Evolutionary conservation across 2,888 invertebrate species (phyloP), one percentile per base, ranked within the genome.

Genomic region (Glyphotaelius pellucidus): DNA sequence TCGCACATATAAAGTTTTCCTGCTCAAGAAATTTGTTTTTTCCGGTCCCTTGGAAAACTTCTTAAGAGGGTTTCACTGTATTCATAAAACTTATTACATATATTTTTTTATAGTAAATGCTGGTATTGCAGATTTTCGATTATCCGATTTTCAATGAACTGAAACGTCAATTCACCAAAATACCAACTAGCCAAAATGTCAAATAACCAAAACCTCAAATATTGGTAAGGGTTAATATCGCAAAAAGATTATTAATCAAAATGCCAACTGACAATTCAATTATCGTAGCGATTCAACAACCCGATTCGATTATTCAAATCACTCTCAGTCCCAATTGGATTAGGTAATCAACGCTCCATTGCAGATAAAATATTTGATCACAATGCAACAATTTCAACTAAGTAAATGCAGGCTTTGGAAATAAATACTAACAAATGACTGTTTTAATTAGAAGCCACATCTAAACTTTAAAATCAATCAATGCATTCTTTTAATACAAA

Each of bases 311-410:
- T n/a, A 67, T 25, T 25, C 25, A 5, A 19, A 52, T 19, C 25
- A 19, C 52, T 25, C 52, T 52, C 52, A 19, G 52, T 52, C 52
- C 15, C 67, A n/a, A n/a, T 25, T n/a, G 25, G 7, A 25, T 67
- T 2, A 9, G 9, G 9, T 67, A 67, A 67, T 67, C 67, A 67
- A 67, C 67, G 9, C n/a, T 67, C 67, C n/a, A n/a, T 25, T 67
- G 67, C 67, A 19, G 83, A 35, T 35, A 35, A 35, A 83, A 32
- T 83, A 83, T 35, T 83, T 83, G 19, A 83, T 83, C 83, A 83
- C 19, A 35, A 35, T 35, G 35, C 25, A 83, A 35, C 83, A 83
- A 83, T 83, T 83, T 83, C 35, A 25, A 81, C 19, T 83, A 35
- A 25, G 25, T 14, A 30, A 25, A 83, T 67, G 67, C 67, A n/a